Evolutionary conservation across 2,797 vertebrate species (phyloP), one percentile per base, ranked within the genome.

Genomic region (Poliocrania exsul): DNA sequence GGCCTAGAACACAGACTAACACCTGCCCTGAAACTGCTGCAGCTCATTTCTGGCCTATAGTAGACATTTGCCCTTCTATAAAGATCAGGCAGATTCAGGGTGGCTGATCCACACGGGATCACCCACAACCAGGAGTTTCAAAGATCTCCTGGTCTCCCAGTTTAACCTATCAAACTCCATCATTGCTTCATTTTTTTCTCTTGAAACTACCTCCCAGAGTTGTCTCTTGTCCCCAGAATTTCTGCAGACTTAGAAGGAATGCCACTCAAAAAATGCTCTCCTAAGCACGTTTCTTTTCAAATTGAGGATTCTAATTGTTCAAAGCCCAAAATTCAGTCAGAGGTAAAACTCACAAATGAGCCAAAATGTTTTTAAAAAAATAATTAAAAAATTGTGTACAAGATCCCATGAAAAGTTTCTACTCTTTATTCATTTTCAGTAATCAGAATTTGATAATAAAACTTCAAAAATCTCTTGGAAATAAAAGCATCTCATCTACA

Each of bases 251-350:
- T 66, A 49, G 24, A 10, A 86, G 38, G 21, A 74, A 54, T 8
- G 5, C 0, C 5, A 2, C 44, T 67, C 0, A 3, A 56, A 21
- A 67, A 85, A 64, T 13, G 7, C 9, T 47, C 23, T 58, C n/a
- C 20, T 50, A 83, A 71, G 18, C 6, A 38, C 2, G 6, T 9
- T 56, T 78, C 29, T 49, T 73, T 33, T 64, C 33, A 86, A 5
- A 80, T 8, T 67, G 18, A 85, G 81, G 37, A 13, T 31, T 37
- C 20, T 16, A 69, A 46, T 14, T 16, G 21, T 42, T 86, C 49
- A 50, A 81, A 88, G 51, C 3, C 40, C 25, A 57, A 81, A 92
- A 75, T 21, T 66, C 19, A 61, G 26, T 24, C 10, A 71, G 23
- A 31, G 7, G 15, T 20, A 78, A 78, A 86, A 61, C 5, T 6